Base-by-base conservation (phyloP, 2,113 vertebrate genomes). In the Poeciliopsis prolifica region DNA sequence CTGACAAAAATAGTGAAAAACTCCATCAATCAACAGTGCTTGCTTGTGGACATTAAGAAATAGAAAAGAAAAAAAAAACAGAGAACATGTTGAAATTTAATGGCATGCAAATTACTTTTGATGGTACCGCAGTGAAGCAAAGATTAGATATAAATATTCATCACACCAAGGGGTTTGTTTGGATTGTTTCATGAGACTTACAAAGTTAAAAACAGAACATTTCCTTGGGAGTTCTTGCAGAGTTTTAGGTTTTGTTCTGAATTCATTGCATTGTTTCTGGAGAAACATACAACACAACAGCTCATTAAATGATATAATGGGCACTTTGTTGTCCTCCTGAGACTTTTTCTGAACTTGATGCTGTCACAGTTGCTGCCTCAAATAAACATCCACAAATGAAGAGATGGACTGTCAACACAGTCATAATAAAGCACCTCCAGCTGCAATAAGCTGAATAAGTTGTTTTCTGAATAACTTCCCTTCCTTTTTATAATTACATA, bases 11-110 rank as follows among this genome's bases (percentile, higher is more conserved):
- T 14, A 65, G 70, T 14, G 13, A 80, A 82, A 79, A 61, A 74
- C 19, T 67, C 58, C 82, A 71, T 88, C 81, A 85, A 77, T 90
- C 84, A 89, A 40, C 28, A 22, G 64, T 4, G 65, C 74, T 68
- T 85, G 72, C 54, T 44, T 68, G 64, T 28, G 78, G 68, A 83
- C 69, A 72, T 72, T 66, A 58, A 75, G 77, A 33, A 67, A 71
- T 11, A 68, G 40, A 67, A 77, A 74, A 74, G 61, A 74, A 19
- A 28, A 3, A 42, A 8, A 1, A 54, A 24, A 24, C 4, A 29
- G 12, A 30, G 35, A 42, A 48, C 79, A 72, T 72, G 70, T 69
- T 29, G 42, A 28, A 82, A 72, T 30, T n/a, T 26, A 26, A 71
- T 51, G 29, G 31, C 31, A 72, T n/a, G 7, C 42, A 72, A 24